Evolutionary conservation across 1,140 invertebrate species (phyloP), one percentile per base, ranked within the genome.

Genomic region (Solenopsis invicta): DNA sequence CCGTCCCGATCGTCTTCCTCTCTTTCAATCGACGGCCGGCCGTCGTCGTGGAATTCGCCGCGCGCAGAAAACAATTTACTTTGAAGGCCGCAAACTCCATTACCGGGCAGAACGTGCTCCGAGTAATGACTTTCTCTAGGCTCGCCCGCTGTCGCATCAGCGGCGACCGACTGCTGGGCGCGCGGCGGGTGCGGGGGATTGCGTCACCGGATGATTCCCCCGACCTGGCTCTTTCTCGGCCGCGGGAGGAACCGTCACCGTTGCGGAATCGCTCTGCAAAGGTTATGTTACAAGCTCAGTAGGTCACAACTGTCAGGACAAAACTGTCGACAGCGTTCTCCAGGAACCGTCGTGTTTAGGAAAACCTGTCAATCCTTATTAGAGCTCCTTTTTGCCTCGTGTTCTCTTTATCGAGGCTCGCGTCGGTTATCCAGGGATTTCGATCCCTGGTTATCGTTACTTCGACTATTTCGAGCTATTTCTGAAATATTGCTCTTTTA

Each of bases 41-140:
- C 45, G 52, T 34, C 16, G n/a, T 3, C 16, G 74, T 78, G 50
- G 80, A 78, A 90, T 90, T 37, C 54, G 52, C 29, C 52, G 69
- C 54, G 76, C 86, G 84, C 89, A 94, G 93, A 94, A 95, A 93
- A 95, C 94, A 95, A 95, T 95, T 95, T 95, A 95, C 93, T 95
- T 95, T 94, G 94, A 95, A 95, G 94, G 95, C 94, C 94, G 91
- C 94, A 95, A 94, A 94, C 92, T 94, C 94, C 91, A 95, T 95
- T 95, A 95, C 90, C 87, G 62, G 67, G 89, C 81, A 84, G 92
- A 94, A 94, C 94, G 93, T 93, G 93, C 92, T 89, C 72, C 78
- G 91, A 93, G 94, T 95, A 94, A 95, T 95, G 94, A 95, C 94
- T 95, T 95, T 95, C 94, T 93, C 94, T 94, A 87, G n/a, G 85